A percentile compares a stretch with the other conserved stretches of the same genome.
phyloP scores from a whole-genome alignment of 2,888 invertebrate genomes.

The Phortica magna region DNA sequence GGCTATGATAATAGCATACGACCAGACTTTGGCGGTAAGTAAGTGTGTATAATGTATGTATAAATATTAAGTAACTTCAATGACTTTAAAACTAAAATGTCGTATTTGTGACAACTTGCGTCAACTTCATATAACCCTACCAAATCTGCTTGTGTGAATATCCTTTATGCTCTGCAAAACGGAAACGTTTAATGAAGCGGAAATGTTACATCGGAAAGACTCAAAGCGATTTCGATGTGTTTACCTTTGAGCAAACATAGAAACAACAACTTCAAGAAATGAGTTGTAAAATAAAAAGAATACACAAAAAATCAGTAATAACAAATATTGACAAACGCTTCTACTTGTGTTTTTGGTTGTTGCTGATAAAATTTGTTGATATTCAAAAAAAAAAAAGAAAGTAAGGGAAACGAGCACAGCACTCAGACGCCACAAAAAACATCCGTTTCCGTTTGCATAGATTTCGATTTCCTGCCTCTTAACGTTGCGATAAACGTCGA shows the following conservation, averaged over 20 bases:
- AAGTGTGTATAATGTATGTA: neutral
- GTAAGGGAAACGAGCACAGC: neutral
- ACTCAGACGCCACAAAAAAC: conserved; percentile 7
- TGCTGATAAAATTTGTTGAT: no score
- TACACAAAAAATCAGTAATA: conserved; percentile 38
- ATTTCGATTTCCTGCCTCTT: conserved; percentile 3
- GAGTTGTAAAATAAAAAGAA: neutral
- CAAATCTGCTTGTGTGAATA: neutral
- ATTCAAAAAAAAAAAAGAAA: conserved; percentile 11
- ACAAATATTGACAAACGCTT: conserved; percentile 61
- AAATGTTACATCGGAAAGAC: conserved; percentile 47
- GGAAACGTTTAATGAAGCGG: conserved; percentile 70
- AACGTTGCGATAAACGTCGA: neutral
- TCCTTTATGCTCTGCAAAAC: conserved; percentile 21
- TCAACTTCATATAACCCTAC: neutral
- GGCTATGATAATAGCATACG: conserved; percentile 90
- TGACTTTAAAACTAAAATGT: neutral
- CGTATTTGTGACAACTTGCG: no score
- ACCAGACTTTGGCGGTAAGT: conserved; percentile 87
- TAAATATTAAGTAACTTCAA: neutral
- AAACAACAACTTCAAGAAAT: neutral
- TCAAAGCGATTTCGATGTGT: conserved; percentile 30
- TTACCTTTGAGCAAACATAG: conserved; percentile 7
- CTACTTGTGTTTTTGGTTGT: neutral
- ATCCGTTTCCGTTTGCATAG: conserved; percentile 14